Conservation (phyloP, 2,113 vertebrate genomes). For the Stictonetta naevosa region DNA sequence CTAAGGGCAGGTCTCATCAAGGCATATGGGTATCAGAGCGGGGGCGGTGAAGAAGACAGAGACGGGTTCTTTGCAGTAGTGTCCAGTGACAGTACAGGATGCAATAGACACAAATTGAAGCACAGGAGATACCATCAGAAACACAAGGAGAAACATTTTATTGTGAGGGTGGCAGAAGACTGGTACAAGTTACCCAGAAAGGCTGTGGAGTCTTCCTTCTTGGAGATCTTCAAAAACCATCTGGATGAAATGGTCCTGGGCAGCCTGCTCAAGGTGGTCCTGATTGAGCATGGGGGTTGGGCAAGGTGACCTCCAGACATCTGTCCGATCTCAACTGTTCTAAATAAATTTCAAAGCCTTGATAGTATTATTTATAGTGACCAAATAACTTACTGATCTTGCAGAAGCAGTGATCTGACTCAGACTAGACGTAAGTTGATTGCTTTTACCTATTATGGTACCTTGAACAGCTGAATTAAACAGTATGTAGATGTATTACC, state of each 20-base stretch:
- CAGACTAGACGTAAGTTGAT: not conserved
- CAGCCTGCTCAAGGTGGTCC: not conserved
- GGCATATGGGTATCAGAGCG: rapidly evolving
- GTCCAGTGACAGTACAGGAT: not conserved
- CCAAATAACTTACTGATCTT: rapidly evolving
- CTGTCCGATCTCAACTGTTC: not conserved
- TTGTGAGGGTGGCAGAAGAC: not conserved
- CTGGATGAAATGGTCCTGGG: not conserved
- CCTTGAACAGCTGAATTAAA: not conserved
- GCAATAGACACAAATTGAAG: not conserved
- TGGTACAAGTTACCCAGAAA: not conserved
- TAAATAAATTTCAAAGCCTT: not conserved
- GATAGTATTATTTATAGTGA: rapidly evolving
- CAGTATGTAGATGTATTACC: not conserved
- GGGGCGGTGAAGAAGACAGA: not conserved
- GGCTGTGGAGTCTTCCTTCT: not conserved
- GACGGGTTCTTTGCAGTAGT: not conserved
- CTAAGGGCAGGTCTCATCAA: not conserved
- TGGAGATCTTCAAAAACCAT: not conserved
- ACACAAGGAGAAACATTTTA: not conserved
- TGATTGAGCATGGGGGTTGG: rapidly evolving
- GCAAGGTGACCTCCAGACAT: not conserved
- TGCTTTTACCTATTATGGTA: not conserved
- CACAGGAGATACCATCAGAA: not conserved
- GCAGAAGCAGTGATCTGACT: not conserved